Evolutionary conservation across 2,888 invertebrate species (phyloP).

Genomic region (Hydropsyche betteni): DNA sequence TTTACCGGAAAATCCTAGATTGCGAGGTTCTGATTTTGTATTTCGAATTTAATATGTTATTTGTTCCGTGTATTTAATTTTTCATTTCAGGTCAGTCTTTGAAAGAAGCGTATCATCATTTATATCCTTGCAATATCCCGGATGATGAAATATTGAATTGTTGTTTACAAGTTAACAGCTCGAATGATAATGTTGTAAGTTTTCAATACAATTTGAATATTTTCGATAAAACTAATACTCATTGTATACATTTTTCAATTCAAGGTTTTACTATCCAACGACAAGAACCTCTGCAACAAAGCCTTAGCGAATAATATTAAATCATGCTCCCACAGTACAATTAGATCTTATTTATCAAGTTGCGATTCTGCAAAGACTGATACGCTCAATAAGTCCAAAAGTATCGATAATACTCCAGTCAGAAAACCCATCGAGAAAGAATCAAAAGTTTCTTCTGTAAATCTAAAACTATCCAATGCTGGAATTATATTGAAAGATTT

Average conservation of each 20-base stretch:
- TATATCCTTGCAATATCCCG: constrained; percentile 64
- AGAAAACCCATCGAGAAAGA: too few species aligned
- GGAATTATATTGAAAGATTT: constrained; percentile 3
- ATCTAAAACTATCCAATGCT: not conserved
- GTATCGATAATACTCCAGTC: not conserved
- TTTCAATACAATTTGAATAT: not conserved
- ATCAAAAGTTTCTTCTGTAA: not conserved
- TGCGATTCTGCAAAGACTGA: not conserved
- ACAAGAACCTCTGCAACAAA: constrained; percentile 69
- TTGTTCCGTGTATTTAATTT: too few species aligned
- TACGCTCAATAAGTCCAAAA: not conserved
- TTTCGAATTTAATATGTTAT: too few species aligned
- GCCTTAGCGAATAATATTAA: constrained; percentile 54
- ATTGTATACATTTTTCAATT: constrained; percentile 50
- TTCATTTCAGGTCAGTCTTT: constrained; percentile 65
- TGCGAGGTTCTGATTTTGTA: constrained; percentile 59
- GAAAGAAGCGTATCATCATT: constrained; percentile 65
- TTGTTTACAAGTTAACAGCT: constrained; percentile 65
- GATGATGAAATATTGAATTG: constrained; percentile 71
- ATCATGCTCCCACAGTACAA: not conserved
- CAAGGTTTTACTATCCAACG: constrained; percentile 69
- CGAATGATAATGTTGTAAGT: constrained; percentile 65
- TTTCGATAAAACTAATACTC: not conserved
- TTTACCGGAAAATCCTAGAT: constrained; percentile 61
- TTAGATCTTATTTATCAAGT: too few species aligned